These are phyloP conservation scores for Hyalella azteca DNA, from an alignment of 2,888 invertebrate species.

Conservation along the genomic window DNA sequence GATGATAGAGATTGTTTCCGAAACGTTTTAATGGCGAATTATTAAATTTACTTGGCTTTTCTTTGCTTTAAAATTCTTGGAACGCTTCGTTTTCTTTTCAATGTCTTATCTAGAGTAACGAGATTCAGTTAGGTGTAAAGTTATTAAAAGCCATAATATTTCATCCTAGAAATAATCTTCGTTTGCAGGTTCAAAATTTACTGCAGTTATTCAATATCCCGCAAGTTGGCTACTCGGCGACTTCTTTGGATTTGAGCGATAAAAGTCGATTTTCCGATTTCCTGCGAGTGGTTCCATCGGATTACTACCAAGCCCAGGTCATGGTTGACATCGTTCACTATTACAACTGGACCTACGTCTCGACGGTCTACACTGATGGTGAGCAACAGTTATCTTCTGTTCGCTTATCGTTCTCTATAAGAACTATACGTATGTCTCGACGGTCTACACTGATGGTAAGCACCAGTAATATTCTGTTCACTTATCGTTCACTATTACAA, in stretches of 20 bases:
- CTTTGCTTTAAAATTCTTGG: no score
- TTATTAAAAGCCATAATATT: no score
- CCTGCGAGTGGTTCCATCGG: conserved; percentile 78
- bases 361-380: conserved; percentile 78
- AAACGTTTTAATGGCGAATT: no score
- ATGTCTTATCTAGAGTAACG: no score
- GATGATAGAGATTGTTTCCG: no score
- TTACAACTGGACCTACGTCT: conserved; percentile 81
- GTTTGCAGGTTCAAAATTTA: conserved; percentile 73
- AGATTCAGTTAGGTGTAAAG: no score
- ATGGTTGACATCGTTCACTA: conserved; percentile 73
- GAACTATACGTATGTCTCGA: conserved; percentile 81
- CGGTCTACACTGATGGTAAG: conserved; percentile 77
- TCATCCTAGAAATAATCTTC: no score
- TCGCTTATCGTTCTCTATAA: conserved; percentile 71
- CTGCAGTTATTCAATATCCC: conserved; percentile 73
- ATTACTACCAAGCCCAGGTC: conserved; percentile 77
- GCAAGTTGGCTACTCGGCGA: conserved; percentile 76
- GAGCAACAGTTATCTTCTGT: conserved; percentile 62
- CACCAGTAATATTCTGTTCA: no score
- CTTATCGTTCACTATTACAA: conserved; percentile 72
- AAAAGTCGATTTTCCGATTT: conserved; percentile 78
- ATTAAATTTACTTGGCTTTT: no score
- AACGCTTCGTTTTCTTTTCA: no score
- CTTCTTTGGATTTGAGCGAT: conserved; percentile 76